Evolutionary conservation across 2,888 invertebrate species (phyloP).

Genomic region (Acanthacorydalis orientalis): DNA sequence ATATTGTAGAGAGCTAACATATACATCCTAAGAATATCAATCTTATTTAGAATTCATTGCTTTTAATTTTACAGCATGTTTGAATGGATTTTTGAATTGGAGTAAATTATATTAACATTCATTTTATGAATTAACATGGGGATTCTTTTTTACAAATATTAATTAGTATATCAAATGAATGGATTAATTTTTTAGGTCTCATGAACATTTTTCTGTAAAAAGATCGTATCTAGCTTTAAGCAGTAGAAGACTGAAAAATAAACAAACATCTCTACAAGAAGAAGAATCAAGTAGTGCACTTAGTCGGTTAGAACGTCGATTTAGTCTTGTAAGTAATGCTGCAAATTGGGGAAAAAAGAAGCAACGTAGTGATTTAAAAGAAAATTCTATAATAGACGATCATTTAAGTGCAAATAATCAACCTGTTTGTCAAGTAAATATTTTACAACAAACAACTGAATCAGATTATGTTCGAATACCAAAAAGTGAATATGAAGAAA

Average conservation of each 20-base stretch:
- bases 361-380: conserved; percentile 2
- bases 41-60: neutral
- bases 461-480: conserved; percentile 51
- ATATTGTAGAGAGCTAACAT: too few relatives aligned
- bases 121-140: too few relatives aligned
- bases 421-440: neutral
- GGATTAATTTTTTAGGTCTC: conserved; percentile 10
- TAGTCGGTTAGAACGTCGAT: conserved; percentile 28
- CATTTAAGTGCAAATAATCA: neutral
- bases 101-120: too few relatives aligned
- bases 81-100: too few relatives aligned
- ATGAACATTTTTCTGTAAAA: conserved; percentile 13
- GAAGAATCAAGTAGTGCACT: conserved; percentile 3
- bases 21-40: neutral
- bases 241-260: conserved; percentile 12
- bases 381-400: neutral
- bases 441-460: neutral
- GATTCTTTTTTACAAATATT: too few relatives aligned
- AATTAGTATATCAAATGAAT: too few relatives aligned
- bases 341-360: conserved; percentile 14
- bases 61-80: neutral
- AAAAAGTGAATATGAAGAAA: conserved; percentile 61
- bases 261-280: conserved; percentile 9
- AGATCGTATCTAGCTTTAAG: conserved; percentile 17
- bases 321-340: conserved; percentile 33